A percentile compares a stretch with the other conserved stretches of the same genome.
Conservation (phyloP, 1,140 invertebrate genomes). For the Lepidurus couesii region DNA sequence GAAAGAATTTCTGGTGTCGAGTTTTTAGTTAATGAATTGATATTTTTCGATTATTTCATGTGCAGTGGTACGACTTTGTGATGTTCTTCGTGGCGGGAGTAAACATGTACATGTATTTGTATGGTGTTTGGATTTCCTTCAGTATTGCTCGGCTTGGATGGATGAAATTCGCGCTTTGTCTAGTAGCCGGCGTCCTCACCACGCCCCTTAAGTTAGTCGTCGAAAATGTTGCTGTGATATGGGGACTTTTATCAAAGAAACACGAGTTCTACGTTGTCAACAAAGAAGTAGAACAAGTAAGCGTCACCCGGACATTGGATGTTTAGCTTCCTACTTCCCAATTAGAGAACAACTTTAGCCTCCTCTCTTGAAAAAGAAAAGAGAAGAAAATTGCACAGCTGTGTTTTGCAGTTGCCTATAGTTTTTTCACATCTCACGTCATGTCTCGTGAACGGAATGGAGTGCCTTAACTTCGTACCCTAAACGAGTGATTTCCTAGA, state of each 20-base stretch:
- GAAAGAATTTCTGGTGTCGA: neutral
- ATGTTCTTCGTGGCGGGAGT: slow-evolving; percentile 83
- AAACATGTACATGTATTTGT: slow-evolving; percentile 93
- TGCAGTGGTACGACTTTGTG: slow-evolving; percentile 65
- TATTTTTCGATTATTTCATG: neutral
- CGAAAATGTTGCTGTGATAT: slow-evolving; percentile 88
- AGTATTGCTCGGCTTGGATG: slow-evolving; percentile 77
- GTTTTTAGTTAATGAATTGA: neutral
- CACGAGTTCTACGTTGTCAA: slow-evolving; percentile 94
- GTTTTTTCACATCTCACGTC: neutral
- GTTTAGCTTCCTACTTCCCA: neutral
- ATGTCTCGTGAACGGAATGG: neutral
- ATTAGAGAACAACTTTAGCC: neutral
- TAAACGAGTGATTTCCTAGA: neutral
- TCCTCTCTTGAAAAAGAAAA: neutral
- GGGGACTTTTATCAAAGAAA: slow-evolving; percentile 85
- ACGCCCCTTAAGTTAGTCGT: slow-evolving; percentile 88
- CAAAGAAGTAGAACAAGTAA: slow-evolving; percentile 59
- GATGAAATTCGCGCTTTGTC: slow-evolving; percentile 68
- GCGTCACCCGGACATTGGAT: neutral
- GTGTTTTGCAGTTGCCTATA: neutral
- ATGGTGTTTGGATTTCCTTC: slow-evolving; percentile 92
- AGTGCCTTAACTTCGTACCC: slow-evolving; percentile 7
- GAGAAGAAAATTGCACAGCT: neutral
- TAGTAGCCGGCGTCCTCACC: slow-evolving; percentile 75